These are phyloP conservation scores for Pseudococcus jackbeardsleyi DNA, from an alignment of 2,888 invertebrate species.

Conservation along the genomic window DNA sequence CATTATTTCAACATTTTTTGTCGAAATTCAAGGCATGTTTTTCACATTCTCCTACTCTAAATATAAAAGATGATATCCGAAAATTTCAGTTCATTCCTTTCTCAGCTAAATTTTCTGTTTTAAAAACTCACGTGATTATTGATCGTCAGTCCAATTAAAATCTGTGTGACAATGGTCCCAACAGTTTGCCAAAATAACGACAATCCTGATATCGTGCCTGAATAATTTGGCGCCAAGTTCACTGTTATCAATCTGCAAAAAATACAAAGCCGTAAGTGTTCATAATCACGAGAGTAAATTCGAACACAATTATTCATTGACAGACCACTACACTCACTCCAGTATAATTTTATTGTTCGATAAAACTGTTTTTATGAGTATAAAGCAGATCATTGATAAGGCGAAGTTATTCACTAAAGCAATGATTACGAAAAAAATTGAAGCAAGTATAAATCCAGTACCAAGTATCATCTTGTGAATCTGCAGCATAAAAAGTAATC, in stretches of 20 bases:
- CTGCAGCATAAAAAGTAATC: not conserved
- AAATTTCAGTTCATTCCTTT: too few relatives aligned
- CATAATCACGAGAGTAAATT: not conserved
- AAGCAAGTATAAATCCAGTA: not conserved
- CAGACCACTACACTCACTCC: not conserved
- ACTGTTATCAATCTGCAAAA: not conserved
- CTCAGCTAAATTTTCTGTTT: too few relatives aligned
- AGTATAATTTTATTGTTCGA: not conserved
- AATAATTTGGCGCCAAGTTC: not conserved
- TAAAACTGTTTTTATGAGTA: not conserved
- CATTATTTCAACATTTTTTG: too few relatives aligned
- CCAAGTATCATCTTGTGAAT: not conserved
- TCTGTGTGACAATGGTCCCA: conserved; percentile 30
- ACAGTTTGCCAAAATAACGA: conserved; percentile 31
- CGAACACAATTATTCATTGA: not conserved
- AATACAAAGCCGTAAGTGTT: not conserved
- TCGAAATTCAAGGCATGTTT: too few relatives aligned
- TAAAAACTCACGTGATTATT: conserved; percentile 49
- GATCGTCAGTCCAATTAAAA: not conserved
- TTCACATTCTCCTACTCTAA: too few relatives aligned
- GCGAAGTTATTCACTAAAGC: not conserved
- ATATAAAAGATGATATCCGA: too few relatives aligned
- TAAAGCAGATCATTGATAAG: not conserved
- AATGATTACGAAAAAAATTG: not conserved
- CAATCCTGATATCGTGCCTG: conserved; percentile 14